Percentiles rank a stretch among this genome's conserved stretches.
phyloP scores from a whole-genome alignment of 2,113 vertebrate species.

The Glaucidium brasilianum region DNA sequence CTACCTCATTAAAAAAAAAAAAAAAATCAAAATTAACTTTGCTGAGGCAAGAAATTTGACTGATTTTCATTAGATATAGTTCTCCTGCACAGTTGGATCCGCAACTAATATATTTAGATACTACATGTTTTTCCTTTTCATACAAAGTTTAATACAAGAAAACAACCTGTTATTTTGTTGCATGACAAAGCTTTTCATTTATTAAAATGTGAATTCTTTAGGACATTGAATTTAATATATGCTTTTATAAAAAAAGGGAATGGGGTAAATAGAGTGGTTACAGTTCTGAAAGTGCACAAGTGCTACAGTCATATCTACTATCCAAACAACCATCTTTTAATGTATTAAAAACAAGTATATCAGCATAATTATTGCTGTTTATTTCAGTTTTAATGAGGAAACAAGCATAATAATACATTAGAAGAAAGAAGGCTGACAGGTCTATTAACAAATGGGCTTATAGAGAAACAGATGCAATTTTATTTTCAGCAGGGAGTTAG shows the following conservation, averaged over 20 bases:
- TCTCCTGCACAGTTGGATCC: neutral
- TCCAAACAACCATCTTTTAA: neutral
- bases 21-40: neutral
- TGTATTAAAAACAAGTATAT: neutral
- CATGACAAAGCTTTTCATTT: neutral
- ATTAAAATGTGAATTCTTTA: neutral
- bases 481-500: neutral
- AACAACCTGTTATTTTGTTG: neutral
- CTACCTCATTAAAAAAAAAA: neutral
- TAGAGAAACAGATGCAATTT: neutral
- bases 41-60: neutral
- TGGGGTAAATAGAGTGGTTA: rapidly evolving
- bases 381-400: conserved; percentile 8
- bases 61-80: neutral
- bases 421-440: neutral
- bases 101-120: neutral
- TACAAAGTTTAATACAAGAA: neutral
- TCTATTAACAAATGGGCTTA: neutral
- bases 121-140: neutral
- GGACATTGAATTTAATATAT: neutral
- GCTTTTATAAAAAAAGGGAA: neutral
- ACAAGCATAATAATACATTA: neutral
- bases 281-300: neutral
- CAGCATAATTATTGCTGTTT: neutral
- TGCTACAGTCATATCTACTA: neutral